These are phyloP conservation scores for Thymallus thymallus DNA, from an alignment of 2,113 vertebrate genomes.

Conservation along the genomic window DNA sequence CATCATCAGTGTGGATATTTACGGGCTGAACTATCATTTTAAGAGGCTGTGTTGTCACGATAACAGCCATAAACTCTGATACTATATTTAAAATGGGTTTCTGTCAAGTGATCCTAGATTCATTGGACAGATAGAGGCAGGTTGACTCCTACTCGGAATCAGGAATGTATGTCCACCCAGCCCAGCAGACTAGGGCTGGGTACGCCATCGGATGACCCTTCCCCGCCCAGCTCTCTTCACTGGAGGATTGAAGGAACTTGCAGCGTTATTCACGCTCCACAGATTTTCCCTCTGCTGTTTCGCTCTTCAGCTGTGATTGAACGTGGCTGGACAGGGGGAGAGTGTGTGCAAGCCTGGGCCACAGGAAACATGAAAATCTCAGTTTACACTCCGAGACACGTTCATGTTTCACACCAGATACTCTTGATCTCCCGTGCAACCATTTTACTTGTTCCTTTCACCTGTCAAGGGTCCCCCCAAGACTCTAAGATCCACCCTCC, in stretches of 20 bases:
- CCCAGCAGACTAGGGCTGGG: slow-evolving; percentile 37
- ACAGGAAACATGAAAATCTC: slow-evolving; percentile 62
- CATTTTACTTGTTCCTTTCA: slow-evolving; percentile 25
- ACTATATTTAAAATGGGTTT: background rate
- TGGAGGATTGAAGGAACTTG: slow-evolving; percentile 54
- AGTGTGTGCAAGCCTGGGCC: slow-evolving; percentile 32
- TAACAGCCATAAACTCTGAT: background rate
- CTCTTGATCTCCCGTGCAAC: slow-evolving; percentile 51
- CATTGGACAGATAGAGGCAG: slow-evolving; percentile 33
- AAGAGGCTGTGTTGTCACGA: background rate
- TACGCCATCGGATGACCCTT: slow-evolving; percentile 41
- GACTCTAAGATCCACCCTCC: slow-evolving; percentile 16
- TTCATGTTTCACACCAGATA: slow-evolving; percentile 61
- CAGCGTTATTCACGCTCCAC: slow-evolving; percentile 45
- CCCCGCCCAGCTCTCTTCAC: slow-evolving; percentile 35
- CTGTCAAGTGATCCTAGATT: slow-evolving; percentile 41
- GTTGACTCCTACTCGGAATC: slow-evolving; percentile 34
- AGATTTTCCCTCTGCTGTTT: slow-evolving; percentile 55
- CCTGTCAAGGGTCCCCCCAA: slow-evolving; percentile 36
- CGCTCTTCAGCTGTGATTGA: slow-evolving; percentile 53
- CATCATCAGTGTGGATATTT: slow-evolving; percentile 32
- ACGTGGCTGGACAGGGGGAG: slow-evolving; percentile 30
- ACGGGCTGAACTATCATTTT: slow-evolving; percentile 1
- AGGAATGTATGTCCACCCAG: slow-evolving; percentile 40
- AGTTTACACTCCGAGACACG: slow-evolving; percentile 47